Evolutionary conservation across 2,113 vertebrate genomes (phyloP), one percentile per base, ranked within the genome.

Genomic region (Rhineura floridana): DNA sequence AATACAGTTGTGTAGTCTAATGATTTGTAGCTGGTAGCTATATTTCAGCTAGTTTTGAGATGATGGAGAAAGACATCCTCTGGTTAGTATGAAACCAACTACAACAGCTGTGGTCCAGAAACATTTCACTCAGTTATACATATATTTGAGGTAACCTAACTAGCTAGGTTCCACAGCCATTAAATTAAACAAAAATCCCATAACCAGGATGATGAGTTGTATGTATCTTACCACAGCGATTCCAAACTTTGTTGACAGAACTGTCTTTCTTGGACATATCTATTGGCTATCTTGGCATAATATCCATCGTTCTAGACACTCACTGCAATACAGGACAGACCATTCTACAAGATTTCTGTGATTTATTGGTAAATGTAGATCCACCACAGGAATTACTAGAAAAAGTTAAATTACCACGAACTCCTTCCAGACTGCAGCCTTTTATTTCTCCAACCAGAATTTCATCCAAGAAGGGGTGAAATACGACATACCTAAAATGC

Each of bases 401-500:
- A 83, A 67, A 83, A 69, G 11, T 63, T 73, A 82, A 50, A 55
- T 97, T 91, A 99, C 98, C 98, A 0, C 98, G 96, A 55, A 99
- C 98, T 52, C 98, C 98, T 90, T 99, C 98, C 4, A 97, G 97
- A 91, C 98, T 98, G 96, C 98, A 98, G 93, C 98, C 98, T 94
- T 98, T 98, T 88, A 98, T 99, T 92, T 97, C 98, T 25, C 98
- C 98, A 0, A 98, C 95, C 73, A 99, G 95, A 76, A 99, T 97
- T 96, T 98, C 98, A 0, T 99, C 98, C 89, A 98, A 96, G 92
- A 98, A 98, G 98, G 87, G 98, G 72, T 98, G 98, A 90, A 99
- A 99, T 50, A 99, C 98, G 39, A 99, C 98, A 0, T 98, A 99
- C 48, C 98, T 96, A 90, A 98, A 99, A 87, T 98, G 97, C 73